Evolutionary conservation across 2,888 invertebrate genomes (phyloP).

Genomic region (Nycteola revayana): DNA sequence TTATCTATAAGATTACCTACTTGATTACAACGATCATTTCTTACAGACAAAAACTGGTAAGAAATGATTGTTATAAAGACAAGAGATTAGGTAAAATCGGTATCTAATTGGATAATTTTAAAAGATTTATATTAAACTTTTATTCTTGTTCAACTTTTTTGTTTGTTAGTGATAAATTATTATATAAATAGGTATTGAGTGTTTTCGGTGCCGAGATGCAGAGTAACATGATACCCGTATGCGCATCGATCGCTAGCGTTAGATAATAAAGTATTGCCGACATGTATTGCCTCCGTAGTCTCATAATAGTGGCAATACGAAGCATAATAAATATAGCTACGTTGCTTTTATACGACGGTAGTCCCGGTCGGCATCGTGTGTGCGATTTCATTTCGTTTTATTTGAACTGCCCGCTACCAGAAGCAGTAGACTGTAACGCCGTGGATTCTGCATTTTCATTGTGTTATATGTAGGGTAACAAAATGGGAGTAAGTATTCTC

Average conservation of each 20-base stretch:
- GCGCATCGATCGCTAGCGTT: slow-evolving; percentile 35
- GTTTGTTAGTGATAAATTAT: too few relatives aligned
- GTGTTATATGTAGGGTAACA: slow-evolving; percentile 10
- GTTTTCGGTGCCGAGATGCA: too few relatives aligned
- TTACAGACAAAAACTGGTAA: too few relatives aligned
- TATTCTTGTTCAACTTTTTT: too few relatives aligned
- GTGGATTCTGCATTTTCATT: slow-evolving; percentile 28
- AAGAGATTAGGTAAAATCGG: too few relatives aligned
- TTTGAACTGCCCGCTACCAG: slow-evolving; percentile 45
- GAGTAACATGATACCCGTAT: not conserved
- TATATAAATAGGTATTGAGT: too few relatives aligned
- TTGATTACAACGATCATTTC: too few relatives aligned
- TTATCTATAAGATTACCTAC: too few relatives aligned
- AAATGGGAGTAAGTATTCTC: too few relatives aligned
- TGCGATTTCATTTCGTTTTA: slow-evolving; percentile 60
- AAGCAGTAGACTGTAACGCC: slow-evolving; percentile 41
- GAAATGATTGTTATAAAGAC: too few relatives aligned
- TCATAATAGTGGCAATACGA: slow-evolving; percentile 45
- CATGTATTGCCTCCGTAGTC: slow-evolving; percentile 49
- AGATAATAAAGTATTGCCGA: slow-evolving; percentile 40
- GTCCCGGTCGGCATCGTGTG: slow-evolving; percentile 36
- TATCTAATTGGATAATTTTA: too few relatives aligned
- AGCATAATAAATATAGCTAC: slow-evolving; percentile 36
- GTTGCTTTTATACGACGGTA: slow-evolving; percentile 38
- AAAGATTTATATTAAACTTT: too few relatives aligned